Conservation (phyloP, 30 jellyfish, hydroid and myxozoan species). For the Aurelia aurita region DNA sequence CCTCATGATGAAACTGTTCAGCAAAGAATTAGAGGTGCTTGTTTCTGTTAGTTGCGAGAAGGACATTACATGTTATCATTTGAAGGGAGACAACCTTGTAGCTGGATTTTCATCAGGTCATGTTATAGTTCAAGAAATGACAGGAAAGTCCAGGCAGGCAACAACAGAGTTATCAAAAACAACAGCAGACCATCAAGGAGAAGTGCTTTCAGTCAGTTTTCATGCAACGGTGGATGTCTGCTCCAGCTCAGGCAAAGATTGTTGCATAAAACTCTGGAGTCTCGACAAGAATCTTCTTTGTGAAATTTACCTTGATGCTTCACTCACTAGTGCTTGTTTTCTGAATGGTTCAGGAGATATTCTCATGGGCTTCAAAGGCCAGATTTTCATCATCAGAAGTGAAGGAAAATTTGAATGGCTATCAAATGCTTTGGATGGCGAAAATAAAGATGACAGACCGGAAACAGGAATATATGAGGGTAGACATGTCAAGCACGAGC, state of each 20-base stretch:
- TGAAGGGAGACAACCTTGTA: constrained; percentile 33
- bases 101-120: constrained; percentile 69
- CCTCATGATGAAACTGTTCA: constrained; percentile 12
- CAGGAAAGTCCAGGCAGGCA: neutral
- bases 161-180: neutral
- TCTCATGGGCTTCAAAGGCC: constrained; percentile 61
- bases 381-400: constrained; percentile 37
- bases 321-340: constrained; percentile 68
- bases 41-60: constrained; percentile 38
- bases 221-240: constrained; percentile 33
- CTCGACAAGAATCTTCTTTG: constrained; percentile 58
- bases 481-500: constrained; percentile 49
- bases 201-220: constrained; percentile 48
- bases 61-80: constrained; percentile 28
- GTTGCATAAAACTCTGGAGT: constrained; percentile 67
- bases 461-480: constrained; percentile 65
- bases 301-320: constrained; percentile 45
- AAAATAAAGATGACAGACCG: neutral
- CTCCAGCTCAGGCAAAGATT: constrained; percentile 60
- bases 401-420: constrained; percentile 40
- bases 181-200: constrained; percentile 41
- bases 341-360: constrained; percentile 60
- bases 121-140: constrained; percentile 9
- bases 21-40: constrained; percentile 7
- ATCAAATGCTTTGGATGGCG: neutral